Conservation (phyloP, 2,888 invertebrate genomes). For the Melanchra persicariae region DNA sequence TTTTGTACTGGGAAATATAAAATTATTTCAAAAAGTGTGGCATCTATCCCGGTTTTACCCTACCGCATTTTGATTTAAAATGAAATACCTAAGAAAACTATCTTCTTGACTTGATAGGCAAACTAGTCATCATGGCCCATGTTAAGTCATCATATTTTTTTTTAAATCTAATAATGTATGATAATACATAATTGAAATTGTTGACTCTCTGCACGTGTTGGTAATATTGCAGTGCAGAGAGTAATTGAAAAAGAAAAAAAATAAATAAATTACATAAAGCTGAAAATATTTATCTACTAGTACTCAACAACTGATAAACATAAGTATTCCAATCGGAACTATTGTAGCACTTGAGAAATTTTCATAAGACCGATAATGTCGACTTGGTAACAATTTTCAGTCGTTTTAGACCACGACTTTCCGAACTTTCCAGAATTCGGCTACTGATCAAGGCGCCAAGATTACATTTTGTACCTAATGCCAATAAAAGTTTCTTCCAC, state of each 20-base stretch:
- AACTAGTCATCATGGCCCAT: neutral
- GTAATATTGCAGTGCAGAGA: too few species aligned
- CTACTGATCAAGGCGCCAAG: conserved; percentile 27
- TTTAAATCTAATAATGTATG: too few species aligned
- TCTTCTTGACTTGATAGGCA: neutral
- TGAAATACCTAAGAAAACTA: too few species aligned
- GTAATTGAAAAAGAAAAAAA: too few species aligned
- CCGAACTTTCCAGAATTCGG: conserved; percentile 19
- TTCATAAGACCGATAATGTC: neutral
- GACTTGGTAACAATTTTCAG: neutral
- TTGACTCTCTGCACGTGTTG: too few species aligned
- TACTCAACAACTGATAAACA: neutral
- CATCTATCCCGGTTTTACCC: too few species aligned
- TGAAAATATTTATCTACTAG: too few species aligned
- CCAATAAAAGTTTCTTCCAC: conserved; percentile 23
- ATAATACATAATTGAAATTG: too few species aligned
- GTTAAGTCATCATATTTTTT: neutral
- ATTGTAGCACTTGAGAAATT: neutral
- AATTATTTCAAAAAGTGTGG: too few species aligned
- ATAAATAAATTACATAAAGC: too few species aligned
- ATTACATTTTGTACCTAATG: conserved; percentile 18
- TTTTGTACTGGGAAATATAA: too few species aligned
- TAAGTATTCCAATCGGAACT: neutral
- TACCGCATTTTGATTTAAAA: neutral
- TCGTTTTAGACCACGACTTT: neutral